Conservation (phyloP, 1,140 invertebrate species). For the Galendromus occidentalis region DNA sequence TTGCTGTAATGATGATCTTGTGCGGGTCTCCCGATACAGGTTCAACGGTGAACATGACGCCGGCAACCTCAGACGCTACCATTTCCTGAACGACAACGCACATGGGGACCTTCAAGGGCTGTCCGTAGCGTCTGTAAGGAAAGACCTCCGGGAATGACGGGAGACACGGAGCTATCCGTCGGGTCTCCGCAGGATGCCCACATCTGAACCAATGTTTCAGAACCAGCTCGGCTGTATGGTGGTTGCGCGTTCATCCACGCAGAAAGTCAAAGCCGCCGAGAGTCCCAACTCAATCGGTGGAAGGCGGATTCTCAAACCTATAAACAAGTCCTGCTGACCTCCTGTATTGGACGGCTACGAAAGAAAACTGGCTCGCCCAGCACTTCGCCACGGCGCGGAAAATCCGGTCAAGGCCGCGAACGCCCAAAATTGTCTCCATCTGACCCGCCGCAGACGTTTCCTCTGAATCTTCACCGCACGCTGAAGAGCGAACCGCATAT, state of each 20-base stretch:
- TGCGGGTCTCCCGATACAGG: conserved; percentile 43
- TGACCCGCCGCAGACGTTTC: conserved; percentile 59
- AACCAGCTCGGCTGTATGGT: too few species aligned
- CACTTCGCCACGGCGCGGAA: conserved; percentile 40
- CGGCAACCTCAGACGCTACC: conserved; percentile 43
- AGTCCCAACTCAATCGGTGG: too few species aligned
- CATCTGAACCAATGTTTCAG: too few species aligned
- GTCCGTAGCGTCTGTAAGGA: conserved; percentile 37
- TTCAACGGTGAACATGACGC: conserved; percentile 55
- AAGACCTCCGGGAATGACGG: too few species aligned
- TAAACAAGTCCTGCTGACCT: conserved; percentile 30
- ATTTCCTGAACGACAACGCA: conserved; percentile 56
- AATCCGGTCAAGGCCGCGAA: conserved; percentile 32
- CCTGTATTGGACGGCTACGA: conserved; percentile 49
- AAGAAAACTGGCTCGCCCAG: conserved; percentile 56
- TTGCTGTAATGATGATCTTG: conserved; percentile 47
- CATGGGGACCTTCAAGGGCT: conserved; percentile 40
- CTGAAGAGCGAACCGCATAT: conserved; percentile 40
- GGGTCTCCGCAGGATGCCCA: too few species aligned
- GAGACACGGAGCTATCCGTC: too few species aligned
- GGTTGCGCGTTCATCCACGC: too few species aligned
- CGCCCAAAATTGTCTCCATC: conserved; percentile 51
- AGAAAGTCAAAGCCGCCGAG: too few species aligned
- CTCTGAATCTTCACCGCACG: conserved; percentile 48
- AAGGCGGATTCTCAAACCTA: not conserved